Percentiles rank a stretch among this genome's conserved stretches.
Evolutionary conservation across 2,797 vertebrate genomes (phyloP).

Genomic region (Phylloscopus collybita): DNA sequence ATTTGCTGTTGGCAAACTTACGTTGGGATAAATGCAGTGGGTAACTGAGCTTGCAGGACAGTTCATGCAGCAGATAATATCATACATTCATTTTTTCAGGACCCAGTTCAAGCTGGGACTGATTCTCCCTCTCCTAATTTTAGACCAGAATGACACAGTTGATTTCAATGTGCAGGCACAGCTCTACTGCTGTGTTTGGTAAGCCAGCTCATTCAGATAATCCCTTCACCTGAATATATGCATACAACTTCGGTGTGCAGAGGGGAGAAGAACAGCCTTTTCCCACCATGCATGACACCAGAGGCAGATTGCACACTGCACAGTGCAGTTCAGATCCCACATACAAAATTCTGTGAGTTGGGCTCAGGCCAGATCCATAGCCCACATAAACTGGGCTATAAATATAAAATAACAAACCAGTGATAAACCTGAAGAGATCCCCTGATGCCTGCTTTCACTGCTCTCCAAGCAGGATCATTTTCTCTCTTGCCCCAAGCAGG

Average conservation of each 20-base stretch:
- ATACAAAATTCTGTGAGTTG: rapidly evolving
- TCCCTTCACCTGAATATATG: not conserved
- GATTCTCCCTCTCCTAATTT: not conserved
- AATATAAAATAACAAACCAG: not conserved
- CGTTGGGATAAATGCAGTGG: not conserved
- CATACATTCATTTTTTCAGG: not conserved
- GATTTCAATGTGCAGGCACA: not conserved
- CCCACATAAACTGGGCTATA: not conserved
- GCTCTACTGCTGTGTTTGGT: not conserved
- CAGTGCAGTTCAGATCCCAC: not conserved
- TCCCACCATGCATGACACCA: not conserved
- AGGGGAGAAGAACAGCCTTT: not conserved
- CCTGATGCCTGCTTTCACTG: not conserved
- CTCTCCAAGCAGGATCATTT: not conserved
- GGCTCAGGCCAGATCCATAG: not conserved
- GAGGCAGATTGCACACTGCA: not conserved
- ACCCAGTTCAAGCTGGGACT: not conserved
- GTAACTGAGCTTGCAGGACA: not conserved
- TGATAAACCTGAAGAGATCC: not conserved
- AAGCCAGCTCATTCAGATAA: not conserved
- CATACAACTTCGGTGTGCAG: not conserved
- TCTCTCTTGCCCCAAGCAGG: not conserved
- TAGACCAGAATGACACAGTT: not conserved
- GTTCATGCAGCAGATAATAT: not conserved
- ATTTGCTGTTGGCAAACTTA: not conserved